Base-by-base conservation (phyloP, 30 jellyfish, hydroid and myxozoan genomes). In the Catostylus mosaicus region DNA sequence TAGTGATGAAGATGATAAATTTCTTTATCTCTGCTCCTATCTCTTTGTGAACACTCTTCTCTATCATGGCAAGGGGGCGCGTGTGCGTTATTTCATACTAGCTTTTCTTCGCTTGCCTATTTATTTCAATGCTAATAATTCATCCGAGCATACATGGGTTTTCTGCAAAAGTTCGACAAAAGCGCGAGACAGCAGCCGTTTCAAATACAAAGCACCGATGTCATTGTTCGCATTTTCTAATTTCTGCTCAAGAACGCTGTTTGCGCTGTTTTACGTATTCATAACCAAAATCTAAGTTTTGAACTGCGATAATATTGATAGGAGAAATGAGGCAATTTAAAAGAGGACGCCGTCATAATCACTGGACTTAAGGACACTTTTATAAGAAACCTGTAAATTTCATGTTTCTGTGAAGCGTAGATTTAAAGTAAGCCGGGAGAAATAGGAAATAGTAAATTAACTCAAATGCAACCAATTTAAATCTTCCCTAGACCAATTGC, bases 41-140 rank as follows among this genome's bases (percentile, higher is more conserved):
- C 90, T 80, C 75, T 80, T 80, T 80, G 90, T 80, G 67, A 80
- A 65, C 67, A 32, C 45, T 54, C 64, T 38, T 48, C 73, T 34
- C 80, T 80, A 80, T 80, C 84, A 31, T 67, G 52, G 24, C 61
- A 66, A 80, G 84, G 77, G 74, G 90, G 90, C 90, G 90, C 90
- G 90, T 80, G 90, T 78, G 65, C 12, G 3, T 77, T 33, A 66
- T 24, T 66, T 80, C 83, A 80, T 30, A 80, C 38, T 9, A 19
- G 64, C 54, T 24, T 56, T 36, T 68, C 67, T 45, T 33, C 8
- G 61, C 23, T 37, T 77, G 71, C 82, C 73, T 59, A 46, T 46
- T 46, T 78, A 78, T 35, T 65, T 11, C 56, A 18, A 11, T 63
- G 50, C 81, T 16, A 40, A 62, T 78, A 19, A 61, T 78, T 62